phyloP scores from a whole-genome alignment of 1,140 invertebrate species.

The Catajapyx aquilonaris region DNA sequence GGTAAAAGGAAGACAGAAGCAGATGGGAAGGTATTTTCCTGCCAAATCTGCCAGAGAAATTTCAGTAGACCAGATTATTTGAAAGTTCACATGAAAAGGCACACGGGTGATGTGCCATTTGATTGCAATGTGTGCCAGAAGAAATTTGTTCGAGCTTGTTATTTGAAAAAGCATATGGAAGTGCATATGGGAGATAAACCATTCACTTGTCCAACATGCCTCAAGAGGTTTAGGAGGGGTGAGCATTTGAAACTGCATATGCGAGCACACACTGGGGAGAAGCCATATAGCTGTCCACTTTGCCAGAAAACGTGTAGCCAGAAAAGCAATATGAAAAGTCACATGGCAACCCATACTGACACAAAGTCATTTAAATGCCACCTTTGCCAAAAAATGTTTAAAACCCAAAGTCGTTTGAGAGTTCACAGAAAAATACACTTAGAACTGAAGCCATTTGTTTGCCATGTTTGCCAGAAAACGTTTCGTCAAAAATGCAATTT shows the following conservation, averaged over 20 bases:
- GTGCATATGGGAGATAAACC: conserved; percentile 1
- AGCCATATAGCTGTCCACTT: conserved; percentile 27
- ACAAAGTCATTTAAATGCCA: background rate
- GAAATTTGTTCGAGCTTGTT: background rate
- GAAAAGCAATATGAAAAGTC: conserved; percentile 10
- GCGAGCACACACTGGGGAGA: conserved; percentile 23
- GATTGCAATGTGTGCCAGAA: background rate
- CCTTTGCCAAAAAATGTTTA: background rate
- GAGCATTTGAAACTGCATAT: conserved; percentile 22
- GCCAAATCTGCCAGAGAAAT: no score
- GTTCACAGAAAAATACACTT: background rate
- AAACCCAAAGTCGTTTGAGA: background rate
- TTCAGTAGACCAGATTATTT: background rate
- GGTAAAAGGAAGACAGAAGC: no score
- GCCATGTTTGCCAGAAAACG: background rate
- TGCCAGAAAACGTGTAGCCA: conserved; percentile 25
- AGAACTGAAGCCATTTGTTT: background rate
- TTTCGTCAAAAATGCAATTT: background rate
- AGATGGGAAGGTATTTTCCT: no score
- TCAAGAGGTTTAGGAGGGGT: conserved; percentile 6
- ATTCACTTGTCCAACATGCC: conserved; percentile 8
- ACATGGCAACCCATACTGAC: conserved; percentile 3
- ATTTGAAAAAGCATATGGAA: background rate
- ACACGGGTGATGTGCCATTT: background rate
- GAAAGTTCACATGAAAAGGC: background rate